Evolutionary conservation across 2,797 vertebrate species (phyloP), one percentile per base, ranked within the genome.

Genomic region (Syngnathus rostellatus): DNA sequence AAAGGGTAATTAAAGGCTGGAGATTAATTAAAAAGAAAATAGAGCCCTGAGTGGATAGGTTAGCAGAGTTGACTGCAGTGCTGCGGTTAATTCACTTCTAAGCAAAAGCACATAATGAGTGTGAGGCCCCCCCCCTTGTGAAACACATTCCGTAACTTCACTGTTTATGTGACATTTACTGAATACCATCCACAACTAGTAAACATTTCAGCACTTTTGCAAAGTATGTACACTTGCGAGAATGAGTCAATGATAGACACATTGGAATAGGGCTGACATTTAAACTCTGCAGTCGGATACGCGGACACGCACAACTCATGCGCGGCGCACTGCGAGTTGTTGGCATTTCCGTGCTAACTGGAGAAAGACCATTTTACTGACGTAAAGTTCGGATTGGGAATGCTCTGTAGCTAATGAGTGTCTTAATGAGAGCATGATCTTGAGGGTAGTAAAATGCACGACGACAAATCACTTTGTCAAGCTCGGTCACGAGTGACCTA

Each of bases 131-230:
- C 10, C 23, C 16, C 6, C 12, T 17, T 38, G 16, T 38, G 14
- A 17, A 37, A 58, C 25, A 17, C 31, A 58, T 17, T 43, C 45
- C 17, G 54, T 58, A 31, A 37, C 50, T 57, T 62, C 37, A 25
- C 31, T 31, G 5, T 23, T 37, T 58, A 6, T 23, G 37, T 70
- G 68, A 68, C 62, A 68, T 74, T 74, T 67, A 51, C 51, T 50
- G 50, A 63, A 63, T 45, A 45, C 25, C 70, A 45, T 40, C 43
- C 23, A 53, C 62, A 64, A 51, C 66, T 66, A 38, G 51, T n/a
- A 62, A 50, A 68, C 63, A 51, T 39, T 66, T 63, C 51, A 38
- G 37, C 39, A 17, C 31, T 62, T 43, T 41, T 0, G 8, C 59
- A 5, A 43, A 16, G 39, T 40, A 40, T 39, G 53, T 25, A 12